These are phyloP conservation scores for Phania funesta DNA, from an alignment of 2,888 invertebrate species.

Conservation along the genomic window DNA sequence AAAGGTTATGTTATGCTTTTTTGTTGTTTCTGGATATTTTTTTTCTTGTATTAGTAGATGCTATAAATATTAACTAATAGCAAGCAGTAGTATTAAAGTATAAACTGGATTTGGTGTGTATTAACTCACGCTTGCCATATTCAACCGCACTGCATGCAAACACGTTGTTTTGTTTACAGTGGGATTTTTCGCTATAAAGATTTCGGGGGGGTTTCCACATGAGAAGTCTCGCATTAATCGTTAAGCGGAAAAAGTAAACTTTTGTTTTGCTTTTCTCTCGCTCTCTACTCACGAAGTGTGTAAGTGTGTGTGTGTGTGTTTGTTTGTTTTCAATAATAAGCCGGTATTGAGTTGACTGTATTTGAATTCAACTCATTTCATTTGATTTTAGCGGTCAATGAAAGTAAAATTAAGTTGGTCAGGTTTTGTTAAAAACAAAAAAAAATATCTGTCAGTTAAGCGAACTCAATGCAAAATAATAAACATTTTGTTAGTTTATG, in stretches of 20 bases:
- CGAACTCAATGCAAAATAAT: not conserved
- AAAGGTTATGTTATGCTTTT: conserved; percentile 22
- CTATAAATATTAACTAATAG: conserved; percentile 64
- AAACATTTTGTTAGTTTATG: conserved; percentile 14
- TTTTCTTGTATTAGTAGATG: conserved; percentile 21
- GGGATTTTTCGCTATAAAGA: not conserved
- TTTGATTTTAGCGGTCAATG: conserved; percentile 61
- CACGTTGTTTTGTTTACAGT: conserved; percentile 50
- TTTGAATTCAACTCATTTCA: conserved; percentile 23
- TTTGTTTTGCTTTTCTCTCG: conserved; percentile 21
- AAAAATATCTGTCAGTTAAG: not conserved
- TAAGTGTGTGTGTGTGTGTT: not conserved
- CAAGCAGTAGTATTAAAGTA: conserved; percentile 21
- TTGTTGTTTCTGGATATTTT: conserved; percentile 22
- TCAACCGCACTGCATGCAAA: not conserved
- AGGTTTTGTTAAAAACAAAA: conserved; percentile 20
- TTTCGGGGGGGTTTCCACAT: conserved; percentile 38
- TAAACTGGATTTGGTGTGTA: conserved; percentile 45
- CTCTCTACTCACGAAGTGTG: conserved; percentile 12
- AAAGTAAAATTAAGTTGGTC: conserved; percentile 63
- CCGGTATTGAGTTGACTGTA: conserved; percentile 46
- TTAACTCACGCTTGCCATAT: conserved; percentile 7
- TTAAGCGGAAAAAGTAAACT: conserved; percentile 36
- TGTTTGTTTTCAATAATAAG: conserved; percentile 1
- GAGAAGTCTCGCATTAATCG: conserved; percentile 33